Percentiles rank a stretch among this genome's conserved stretches.
These are phyloP conservation scores for Latheticus oryzae DNA, from an alignment of 2,888 invertebrate genomes.

Conservation along the genomic window DNA sequence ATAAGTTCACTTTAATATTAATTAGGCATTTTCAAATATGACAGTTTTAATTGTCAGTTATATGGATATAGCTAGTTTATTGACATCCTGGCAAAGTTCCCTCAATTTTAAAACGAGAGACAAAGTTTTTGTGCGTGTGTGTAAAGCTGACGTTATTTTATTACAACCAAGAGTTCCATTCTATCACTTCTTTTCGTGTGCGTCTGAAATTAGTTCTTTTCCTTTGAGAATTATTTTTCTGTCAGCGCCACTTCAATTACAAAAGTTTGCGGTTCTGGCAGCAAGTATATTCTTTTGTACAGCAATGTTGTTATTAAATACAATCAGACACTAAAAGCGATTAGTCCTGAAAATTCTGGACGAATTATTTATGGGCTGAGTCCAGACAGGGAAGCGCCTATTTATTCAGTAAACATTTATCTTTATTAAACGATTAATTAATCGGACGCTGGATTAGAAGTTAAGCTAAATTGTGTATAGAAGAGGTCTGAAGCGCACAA, in stretches of 20 bases:
- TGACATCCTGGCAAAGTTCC: slow-evolving; percentile 8
- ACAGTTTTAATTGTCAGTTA: too few species aligned
- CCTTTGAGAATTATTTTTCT: slow-evolving; percentile 48
- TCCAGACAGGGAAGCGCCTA: not conserved
- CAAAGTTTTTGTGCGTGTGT: not conserved
- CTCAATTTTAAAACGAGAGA: slow-evolving; percentile 9
- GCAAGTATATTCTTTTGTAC: slow-evolving; percentile 22
- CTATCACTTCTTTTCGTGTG: slow-evolving; percentile 41
- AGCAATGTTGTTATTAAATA: slow-evolving; percentile 33
- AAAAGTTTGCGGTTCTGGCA: slow-evolving; percentile 31
- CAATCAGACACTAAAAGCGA: slow-evolving; percentile 17
- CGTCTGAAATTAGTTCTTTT: slow-evolving; percentile 45
- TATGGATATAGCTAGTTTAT: too few species aligned
- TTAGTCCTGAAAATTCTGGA: slow-evolving; percentile 11
- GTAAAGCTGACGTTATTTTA: slow-evolving; percentile 29
- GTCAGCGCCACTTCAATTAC: slow-evolving; percentile 47
- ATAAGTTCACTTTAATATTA: too few species aligned
- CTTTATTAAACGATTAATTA: slow-evolving; percentile 20
- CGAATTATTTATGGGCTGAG: slow-evolving; percentile 12
- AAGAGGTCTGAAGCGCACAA: too few species aligned
- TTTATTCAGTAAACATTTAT: slow-evolving; percentile 18
- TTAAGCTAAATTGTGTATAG: too few species aligned
- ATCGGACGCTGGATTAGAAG: too few species aligned
- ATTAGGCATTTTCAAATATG: too few species aligned
- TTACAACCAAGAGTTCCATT: slow-evolving; percentile 31